Evolutionary conservation across 2,797 vertebrate species (phyloP).

Genomic region (Myotis daubentonii): DNA sequence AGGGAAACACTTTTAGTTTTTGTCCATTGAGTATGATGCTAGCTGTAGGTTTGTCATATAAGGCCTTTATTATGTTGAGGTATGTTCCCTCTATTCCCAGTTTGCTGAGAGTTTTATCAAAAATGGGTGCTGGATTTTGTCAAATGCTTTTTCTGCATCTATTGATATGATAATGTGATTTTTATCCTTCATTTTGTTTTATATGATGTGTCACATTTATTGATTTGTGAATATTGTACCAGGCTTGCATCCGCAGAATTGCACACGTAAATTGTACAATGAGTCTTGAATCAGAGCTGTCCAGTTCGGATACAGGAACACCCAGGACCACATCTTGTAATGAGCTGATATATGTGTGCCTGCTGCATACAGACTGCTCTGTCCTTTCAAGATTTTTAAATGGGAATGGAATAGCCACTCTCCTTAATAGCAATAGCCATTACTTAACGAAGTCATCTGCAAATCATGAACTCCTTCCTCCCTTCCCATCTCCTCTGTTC

Average conservation of each 20-base stretch:
- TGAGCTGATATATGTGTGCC: background rate
- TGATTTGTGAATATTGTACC: background rate
- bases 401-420: background rate
- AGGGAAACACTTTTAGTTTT: background rate
- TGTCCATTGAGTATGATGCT: background rate
- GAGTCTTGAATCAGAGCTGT: background rate
- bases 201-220: background rate
- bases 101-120: background rate
- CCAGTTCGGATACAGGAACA: background rate
- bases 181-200: background rate
- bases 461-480: background rate
- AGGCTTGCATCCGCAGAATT: background rate
- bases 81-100: background rate
- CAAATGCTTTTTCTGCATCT: background rate
- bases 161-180: background rate
- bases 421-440: background rate
- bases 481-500: background rate
- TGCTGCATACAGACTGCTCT: background rate
- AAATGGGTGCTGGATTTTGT: background rate
- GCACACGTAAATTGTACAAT: background rate
- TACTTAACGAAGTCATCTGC: background rate
- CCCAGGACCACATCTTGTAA: background rate
- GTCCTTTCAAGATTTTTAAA: background rate
- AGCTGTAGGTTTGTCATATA: background rate
- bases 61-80: background rate